Conservation (phyloP, 2,888 invertebrate genomes). For the Melikaiella ostensackeni region DNA sequence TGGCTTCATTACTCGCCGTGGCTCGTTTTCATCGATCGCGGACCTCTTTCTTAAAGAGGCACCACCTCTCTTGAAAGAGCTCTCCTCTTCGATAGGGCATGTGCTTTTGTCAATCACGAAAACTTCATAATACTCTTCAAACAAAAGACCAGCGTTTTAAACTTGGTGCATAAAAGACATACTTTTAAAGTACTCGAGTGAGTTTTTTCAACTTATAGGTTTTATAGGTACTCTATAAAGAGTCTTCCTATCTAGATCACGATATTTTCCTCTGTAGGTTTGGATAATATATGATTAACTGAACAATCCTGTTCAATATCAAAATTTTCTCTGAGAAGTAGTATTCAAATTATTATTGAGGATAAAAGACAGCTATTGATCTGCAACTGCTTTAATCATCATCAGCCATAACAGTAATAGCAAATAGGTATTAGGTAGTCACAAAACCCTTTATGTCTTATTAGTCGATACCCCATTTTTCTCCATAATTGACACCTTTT, state of each 20-base stretch:
- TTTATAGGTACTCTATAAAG: neutral
- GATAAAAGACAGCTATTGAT: neutral
- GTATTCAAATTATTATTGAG: too few relatives aligned
- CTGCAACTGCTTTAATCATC: neutral
- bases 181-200: constrained; percentile 2
- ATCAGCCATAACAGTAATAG: too few relatives aligned
- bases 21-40: constrained; percentile 25
- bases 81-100: neutral
- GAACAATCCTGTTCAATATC: neutral
- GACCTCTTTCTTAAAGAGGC: constrained; percentile 30
- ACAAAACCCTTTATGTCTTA: too few relatives aligned
- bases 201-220: constrained; percentile 2
- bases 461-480: too few relatives aligned
- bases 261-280: neutral
- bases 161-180: constrained; percentile 9
- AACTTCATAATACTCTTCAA: constrained; percentile 23
- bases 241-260: neutral
- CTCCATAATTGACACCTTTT: too few relatives aligned
- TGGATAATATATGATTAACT: neutral
- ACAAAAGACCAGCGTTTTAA: constrained; percentile 23
- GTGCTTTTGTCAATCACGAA: constrained; percentile 17
- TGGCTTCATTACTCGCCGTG: constrained; percentile 9
- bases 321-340: neutral
- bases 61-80: constrained; percentile 12
- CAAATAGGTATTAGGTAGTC: too few relatives aligned